Base-by-base conservation (phyloP, 2,113 vertebrate species). In the Nothoprocta perdicaria region DNA sequence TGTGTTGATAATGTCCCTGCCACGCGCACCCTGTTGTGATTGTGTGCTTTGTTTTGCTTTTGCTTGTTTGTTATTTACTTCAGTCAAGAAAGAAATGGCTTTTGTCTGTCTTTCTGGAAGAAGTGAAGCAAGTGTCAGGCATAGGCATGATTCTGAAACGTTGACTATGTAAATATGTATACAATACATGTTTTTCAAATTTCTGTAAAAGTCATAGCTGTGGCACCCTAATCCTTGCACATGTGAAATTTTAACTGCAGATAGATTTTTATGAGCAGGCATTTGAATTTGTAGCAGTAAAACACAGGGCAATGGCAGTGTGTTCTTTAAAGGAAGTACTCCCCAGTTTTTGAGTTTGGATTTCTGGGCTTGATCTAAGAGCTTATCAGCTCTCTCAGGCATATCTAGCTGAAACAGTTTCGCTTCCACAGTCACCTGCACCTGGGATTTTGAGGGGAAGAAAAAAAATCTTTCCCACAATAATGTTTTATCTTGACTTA, bases 401-500 rank as follows among this genome's bases (percentile, higher is more conserved):
- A 26, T 93, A 85, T 93, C 81, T 89, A 41, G 60, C 41, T 85
- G 86, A 93, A 90, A 84, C 75, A 91, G 21, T 76, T 94, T 63
- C 77, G 33, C 40, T 93, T 95, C 92, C 95, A 89, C 94, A 85
- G 92, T 92, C 92, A 60, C 94, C 79, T 95, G 89, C 94, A 94
- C 93, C 94, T 95, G 89, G 90, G 80, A 81, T 65, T 16, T 45
- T 14, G 14, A 7, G 19, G 21, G 21, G 21, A 48, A 45, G 15
- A 7, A 45, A 95, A 82, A 90, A 94, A 61, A 74, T 60, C 31
- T 92, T 93, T 95, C 86, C 89, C 92, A 87, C 89, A 93, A 66
- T 92, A 89, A 82, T 46, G 14, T 85, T 92, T 95, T 93, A 92
- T 93, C 94, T 96, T 94, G 95, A 92, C 93, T 94, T 96, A 74